phyloP scores from a whole-genome alignment of 2,888 invertebrate species.

The Acanthosoma haemorrhoidale region DNA sequence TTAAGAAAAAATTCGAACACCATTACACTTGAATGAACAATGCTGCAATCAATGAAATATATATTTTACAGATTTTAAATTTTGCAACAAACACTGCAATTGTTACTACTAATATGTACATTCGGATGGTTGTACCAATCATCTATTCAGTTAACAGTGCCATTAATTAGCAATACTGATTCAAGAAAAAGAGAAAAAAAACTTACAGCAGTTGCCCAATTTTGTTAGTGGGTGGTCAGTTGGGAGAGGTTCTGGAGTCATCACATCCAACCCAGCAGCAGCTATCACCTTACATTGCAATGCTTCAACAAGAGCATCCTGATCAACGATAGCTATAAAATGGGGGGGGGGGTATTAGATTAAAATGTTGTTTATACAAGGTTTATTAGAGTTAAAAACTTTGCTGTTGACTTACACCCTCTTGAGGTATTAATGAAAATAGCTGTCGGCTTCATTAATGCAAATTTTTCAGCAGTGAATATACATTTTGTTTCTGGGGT shows the following conservation, averaged over 20 bases:
- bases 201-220: constrained; percentile 74
- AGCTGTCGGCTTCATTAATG: constrained; percentile 77
- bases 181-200: no score
- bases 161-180: no score
- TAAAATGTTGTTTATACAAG: no score
- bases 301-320: constrained; percentile 73
- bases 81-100: no score
- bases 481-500: constrained; percentile 71
- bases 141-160: no score
- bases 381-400: no score
- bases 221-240: constrained; percentile 67
- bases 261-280: constrained; percentile 88
- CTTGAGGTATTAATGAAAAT: constrained; percentile 84
- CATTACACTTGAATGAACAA: no score
- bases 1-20: background rate
- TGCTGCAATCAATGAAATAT: no score
- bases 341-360: no score
- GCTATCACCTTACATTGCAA: constrained; percentile 68
- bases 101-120: no score
- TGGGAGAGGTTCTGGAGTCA: constrained; percentile 84
- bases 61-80: no score
- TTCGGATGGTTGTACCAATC: no score
- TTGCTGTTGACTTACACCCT: constrained; percentile 57
- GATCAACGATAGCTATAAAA: constrained; percentile 51
- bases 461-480: constrained; percentile 71